Conservation (phyloP, 2,797 vertebrate genomes). For the Takifugu rubripes region DNA sequence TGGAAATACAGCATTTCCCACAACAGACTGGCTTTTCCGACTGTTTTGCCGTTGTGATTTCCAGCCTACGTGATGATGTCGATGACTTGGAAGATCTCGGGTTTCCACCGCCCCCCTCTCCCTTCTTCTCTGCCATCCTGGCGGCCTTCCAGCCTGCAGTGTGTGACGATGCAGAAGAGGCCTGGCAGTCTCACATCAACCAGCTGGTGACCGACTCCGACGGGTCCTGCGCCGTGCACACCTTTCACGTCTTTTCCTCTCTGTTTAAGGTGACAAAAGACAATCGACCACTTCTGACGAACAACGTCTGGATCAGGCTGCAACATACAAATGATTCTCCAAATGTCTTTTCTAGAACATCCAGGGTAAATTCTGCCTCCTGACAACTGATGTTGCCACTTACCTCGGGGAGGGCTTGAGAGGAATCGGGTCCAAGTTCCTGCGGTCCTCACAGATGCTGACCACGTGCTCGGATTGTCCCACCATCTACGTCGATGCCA, state of each 20-base stretch:
- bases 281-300: neutral
- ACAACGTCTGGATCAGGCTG: too few species aligned
- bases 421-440: conserved; percentile 95
- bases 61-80: conserved; percentile 86
- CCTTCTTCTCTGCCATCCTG: conserved; percentile 97
- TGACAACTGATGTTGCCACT: conserved; percentile 91
- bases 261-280: conserved; percentile 86
- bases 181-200: conserved; percentile 94
- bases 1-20: too few species aligned
- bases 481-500: conserved; percentile 92
- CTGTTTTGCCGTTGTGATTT: conserved; percentile 4
- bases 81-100: conserved; percentile 81
- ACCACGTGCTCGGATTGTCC: conserved; percentile 95
- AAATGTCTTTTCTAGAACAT: conserved; percentile 80
- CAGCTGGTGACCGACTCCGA: conserved; percentile 93
- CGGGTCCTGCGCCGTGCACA: conserved; percentile 95
- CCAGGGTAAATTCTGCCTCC: conserved; percentile 95
- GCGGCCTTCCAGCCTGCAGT: conserved; percentile 92
- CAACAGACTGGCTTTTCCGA: too few species aligned
- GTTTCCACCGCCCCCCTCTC: conserved; percentile 90
- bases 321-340: neutral
- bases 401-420: conserved; percentile 94
- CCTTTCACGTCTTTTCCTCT: conserved; percentile 96
- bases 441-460: conserved; percentile 95
- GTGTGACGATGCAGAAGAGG: conserved; percentile 93